Evolutionary conservation across 35 echinoderm and acorn worm genomes (phyloP).

Genomic region (Patiria miniata): DNA sequence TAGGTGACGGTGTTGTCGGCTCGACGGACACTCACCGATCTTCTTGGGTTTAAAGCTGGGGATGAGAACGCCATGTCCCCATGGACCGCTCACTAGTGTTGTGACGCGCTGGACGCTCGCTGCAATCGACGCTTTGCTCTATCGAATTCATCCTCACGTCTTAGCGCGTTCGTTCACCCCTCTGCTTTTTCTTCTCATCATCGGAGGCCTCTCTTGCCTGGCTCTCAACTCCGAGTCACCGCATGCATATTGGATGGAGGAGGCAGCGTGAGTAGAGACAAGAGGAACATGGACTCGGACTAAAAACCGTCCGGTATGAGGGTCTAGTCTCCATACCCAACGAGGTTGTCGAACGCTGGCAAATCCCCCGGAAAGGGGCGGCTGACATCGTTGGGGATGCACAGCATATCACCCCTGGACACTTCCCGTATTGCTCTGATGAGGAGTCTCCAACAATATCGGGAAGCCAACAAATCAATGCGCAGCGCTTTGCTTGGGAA

Average conservation of each 20-base stretch:
- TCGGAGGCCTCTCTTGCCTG: background rate
- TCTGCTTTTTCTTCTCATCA: background rate
- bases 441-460: background rate
- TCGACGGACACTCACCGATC: background rate
- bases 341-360: conserved; percentile 17
- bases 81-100: conserved; percentile 12
- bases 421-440: background rate
- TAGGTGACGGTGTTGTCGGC: conserved; percentile 12
- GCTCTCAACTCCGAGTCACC: background rate
- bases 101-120: conserved; percentile 25
- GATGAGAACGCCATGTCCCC: conserved; percentile 14
- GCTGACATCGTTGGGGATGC: background rate
- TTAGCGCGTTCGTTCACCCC: conserved; percentile 30
- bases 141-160: conserved; percentile 28
- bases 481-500: background rate
- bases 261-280: background rate
- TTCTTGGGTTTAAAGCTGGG: conserved; percentile 5
- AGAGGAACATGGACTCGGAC: too few relatives aligned
- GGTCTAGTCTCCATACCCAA: background rate
- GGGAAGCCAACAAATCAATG: background rate
- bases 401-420: conserved; percentile 19
- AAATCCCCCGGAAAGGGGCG: conserved; percentile 17
- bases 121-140: conserved; percentile 16
- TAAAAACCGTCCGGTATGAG: too few relatives aligned
- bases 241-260: conserved; percentile 23